Conservation (phyloP, 2,888 invertebrate genomes). For the Ariolimax columbianus region DNA sequence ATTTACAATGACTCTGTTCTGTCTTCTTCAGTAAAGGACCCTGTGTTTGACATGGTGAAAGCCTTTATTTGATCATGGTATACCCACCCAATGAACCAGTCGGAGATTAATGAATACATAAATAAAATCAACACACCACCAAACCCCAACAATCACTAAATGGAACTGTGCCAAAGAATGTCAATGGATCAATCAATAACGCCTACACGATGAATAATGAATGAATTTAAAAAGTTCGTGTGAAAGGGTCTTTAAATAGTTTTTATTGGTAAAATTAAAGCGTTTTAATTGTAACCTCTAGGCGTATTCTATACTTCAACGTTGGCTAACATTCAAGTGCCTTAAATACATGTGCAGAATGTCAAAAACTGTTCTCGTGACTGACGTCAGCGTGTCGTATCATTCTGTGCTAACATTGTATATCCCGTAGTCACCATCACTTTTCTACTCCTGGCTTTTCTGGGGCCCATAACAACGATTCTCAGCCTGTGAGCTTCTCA, state of each 20-base stretch:
- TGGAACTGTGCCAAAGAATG: no score
- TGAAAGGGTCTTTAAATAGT: neutral
- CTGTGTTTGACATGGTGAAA: no score
- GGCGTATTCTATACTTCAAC: neutral
- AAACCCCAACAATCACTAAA: no score
- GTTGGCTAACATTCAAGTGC: neutral
- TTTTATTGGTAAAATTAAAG: neutral
- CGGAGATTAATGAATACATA: no score
- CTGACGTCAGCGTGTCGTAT: neutral
- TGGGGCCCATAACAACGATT: neutral
- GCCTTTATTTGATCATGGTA: no score
- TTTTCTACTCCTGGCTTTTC: neutral
- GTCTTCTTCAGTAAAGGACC: no score
- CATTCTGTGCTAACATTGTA: neutral
- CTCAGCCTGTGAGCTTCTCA: neutral
- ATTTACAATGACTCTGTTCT: no score
- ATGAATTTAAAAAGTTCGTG: neutral
- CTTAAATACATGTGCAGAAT: neutral
- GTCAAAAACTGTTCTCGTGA: neutral
- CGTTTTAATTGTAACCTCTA: neutral
- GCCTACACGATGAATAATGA: neutral
- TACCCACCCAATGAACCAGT: no score
- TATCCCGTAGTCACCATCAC: neutral
- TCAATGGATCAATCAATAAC: neutral
- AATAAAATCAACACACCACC: no score